Base-by-base conservation (phyloP, 2,797 vertebrate genomes). In the Sebastes itinus region DNA sequence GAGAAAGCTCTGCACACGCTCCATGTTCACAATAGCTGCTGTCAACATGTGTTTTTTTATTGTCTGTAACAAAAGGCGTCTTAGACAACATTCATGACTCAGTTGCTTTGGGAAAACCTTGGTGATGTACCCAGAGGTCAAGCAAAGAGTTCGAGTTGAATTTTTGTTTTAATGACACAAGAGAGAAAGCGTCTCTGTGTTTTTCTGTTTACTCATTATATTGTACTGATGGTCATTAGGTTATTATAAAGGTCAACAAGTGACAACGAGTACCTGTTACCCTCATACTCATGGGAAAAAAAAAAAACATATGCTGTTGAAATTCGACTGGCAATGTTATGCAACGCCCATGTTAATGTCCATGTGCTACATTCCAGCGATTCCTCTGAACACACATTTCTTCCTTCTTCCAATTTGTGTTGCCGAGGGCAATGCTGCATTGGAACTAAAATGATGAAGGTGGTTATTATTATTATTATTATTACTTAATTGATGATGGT, bases 281-380 rank as follows among this genome's bases (percentile, higher is more conserved):
- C 10, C 6, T 70, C 14, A 42, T 12, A 25, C n/a, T 27, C 3
- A 16, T 30, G 10, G 3, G 55, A 42, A 60, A 49, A 54, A 33
- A 59, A 74, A 10, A 12, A 49, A 63, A 74, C 33, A 69, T 16
- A 56, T 46, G 12, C 25, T 27, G 63, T 14, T 72, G 20, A 81
- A 25, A 64, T 69, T 72, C 66, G 66, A 63, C 74, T 70, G 28
- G 13, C 73, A 61, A 1, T 64, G 69, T 30, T 55, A 62, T 80
- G 72, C 25, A 46, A 84, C 60, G 46, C 23, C 23, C 6, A 72
- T 81, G 81, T 79, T 81, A 42, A 83, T 77, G 68, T 66, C 64
- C 33, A 66, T 55, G 65, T 85, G 81, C 64, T 63, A 87, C 55
- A 91, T 85, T 87, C 85, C 75, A 38, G 32, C 27, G 13, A 76